Evolutionary conservation across 1,140 invertebrate genomes (phyloP), one percentile per base, ranked within the genome.

Genomic region (Elysia chlorotica): DNA sequence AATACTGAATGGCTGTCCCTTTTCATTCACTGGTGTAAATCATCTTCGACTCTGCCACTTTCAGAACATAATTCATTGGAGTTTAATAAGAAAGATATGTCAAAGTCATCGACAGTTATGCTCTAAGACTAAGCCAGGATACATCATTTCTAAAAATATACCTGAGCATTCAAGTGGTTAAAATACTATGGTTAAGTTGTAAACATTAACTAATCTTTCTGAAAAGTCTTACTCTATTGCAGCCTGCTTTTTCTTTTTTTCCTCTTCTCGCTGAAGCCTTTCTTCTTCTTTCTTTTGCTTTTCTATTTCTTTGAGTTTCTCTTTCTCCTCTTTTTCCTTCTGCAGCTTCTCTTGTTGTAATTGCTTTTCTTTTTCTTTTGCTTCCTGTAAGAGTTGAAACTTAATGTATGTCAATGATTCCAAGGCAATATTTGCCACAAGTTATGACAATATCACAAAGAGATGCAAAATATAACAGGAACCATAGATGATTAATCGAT

Each of bases 361-460:
- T 48, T 71, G 69, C 38, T 41, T 71, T 63, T 62, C 54, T 63
- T 53, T 71, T 3, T 71, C 69, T 28, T 71, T 71, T 62, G 69
- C 59, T 31, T 71, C 69, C 69, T 71, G 35, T 14, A 10, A 65
- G 21, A 36, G 31, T 38, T 14, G 41, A 48, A 48, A 48, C 41
- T 48, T 48, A 48, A 48, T 14, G n/a, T 48, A 48, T 14, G n/a
- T n/a, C n/a, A 48, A 14, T 48, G 41, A 14, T 48, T 48, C 41
- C n/a, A 48, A 10, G 10, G n/a, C 41, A 48, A 14, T 48, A 10
- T n/a, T n/a, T n/a, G 10, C 41, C n/a, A 48, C 41, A 48, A 48
- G 41, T n/a, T 14, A 48, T 14, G 41, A 48, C 41, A 48, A 48
- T 10, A 48, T 48, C 10, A 14, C 10, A 48, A n/a, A 48, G 10